Evolutionary conservation across 2,888 invertebrate genomes (phyloP).

Genomic region (Rutpela maculata): DNA sequence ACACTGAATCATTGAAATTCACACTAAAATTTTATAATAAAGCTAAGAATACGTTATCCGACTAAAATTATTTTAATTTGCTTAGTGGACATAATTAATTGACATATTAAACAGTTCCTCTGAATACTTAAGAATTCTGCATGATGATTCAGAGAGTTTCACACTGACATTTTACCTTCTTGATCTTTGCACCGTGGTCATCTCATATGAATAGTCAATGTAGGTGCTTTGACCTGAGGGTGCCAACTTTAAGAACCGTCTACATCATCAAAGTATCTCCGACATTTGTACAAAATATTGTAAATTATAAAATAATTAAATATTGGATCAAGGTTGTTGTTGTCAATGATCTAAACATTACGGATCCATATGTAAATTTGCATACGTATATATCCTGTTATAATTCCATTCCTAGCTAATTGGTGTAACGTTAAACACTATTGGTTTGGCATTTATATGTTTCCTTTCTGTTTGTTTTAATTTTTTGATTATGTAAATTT

Average conservation of each 20-base stretch:
- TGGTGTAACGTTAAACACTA: constrained; percentile 31
- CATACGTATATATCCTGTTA: constrained; percentile 22
- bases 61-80: background rate
- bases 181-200: constrained; percentile 13
- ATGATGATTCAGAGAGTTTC: constrained; percentile 20
- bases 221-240: background rate
- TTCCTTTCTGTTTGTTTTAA: constrained; percentile 33
- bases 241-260: background rate
- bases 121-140: constrained; percentile 7
- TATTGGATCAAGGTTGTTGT: background rate
- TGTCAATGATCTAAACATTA: too few relatives aligned
- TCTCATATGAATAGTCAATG: background rate
- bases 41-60: background rate
- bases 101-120: background rate
- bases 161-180: constrained; percentile 23
- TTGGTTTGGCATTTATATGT: constrained; percentile 31
- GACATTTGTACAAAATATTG: background rate
- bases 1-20: background rate
- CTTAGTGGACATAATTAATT: background rate
- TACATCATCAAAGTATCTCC: background rate
- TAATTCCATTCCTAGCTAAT: constrained; percentile 31
- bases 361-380: background rate
- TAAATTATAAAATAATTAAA: too few relatives aligned
- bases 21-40: background rate
- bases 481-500: constrained; percentile 29